A percentile compares a stretch with the other conserved stretches of the same genome.
These are phyloP conservation scores for Lissocephala sabroskyi DNA, from an alignment of 2,888 invertebrate genomes.

Conservation along the genomic window DNA sequence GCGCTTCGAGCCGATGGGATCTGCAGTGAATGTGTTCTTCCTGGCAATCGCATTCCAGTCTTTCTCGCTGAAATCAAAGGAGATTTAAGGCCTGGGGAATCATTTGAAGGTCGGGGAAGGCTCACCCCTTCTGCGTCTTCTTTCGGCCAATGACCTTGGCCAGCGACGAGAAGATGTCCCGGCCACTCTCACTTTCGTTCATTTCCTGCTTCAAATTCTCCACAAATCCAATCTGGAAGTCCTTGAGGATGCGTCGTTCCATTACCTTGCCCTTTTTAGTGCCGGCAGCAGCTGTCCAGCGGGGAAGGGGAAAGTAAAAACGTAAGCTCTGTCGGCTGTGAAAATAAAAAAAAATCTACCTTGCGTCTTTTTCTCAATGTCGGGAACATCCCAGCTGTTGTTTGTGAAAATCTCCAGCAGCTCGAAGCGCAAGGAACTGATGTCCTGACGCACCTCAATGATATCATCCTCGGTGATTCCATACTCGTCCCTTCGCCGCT, in stretches of 20 bases:
- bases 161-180: constrained; percentile 87
- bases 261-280: constrained; percentile 82
- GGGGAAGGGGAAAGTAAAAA: not conserved
- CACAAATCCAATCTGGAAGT: constrained; percentile 92
- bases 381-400: constrained; percentile 90
- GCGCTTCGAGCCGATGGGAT: constrained; percentile 86
- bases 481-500: constrained; percentile 89
- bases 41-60: constrained; percentile 91
- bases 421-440: constrained; percentile 94
- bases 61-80: constrained; percentile 51
- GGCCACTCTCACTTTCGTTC: constrained; percentile 78
- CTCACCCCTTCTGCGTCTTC: constrained; percentile 70
- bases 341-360: too few species aligned
- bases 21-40: constrained; percentile 78
- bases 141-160: constrained; percentile 84
- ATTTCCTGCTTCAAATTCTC: constrained; percentile 86
- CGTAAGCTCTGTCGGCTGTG: too few species aligned
- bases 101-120: not conserved
- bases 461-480: constrained; percentile 98
- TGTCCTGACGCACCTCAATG: constrained; percentile 97
- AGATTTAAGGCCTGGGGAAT: not conserved
- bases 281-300: constrained; percentile 78
- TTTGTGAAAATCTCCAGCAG: constrained; percentile 91
- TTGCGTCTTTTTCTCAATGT: constrained; percentile 78
- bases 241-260: constrained; percentile 88